These are phyloP conservation scores for Wiebesia pumilae DNA, from an alignment of 1,140 invertebrate genomes.

Conservation along the genomic window DNA sequence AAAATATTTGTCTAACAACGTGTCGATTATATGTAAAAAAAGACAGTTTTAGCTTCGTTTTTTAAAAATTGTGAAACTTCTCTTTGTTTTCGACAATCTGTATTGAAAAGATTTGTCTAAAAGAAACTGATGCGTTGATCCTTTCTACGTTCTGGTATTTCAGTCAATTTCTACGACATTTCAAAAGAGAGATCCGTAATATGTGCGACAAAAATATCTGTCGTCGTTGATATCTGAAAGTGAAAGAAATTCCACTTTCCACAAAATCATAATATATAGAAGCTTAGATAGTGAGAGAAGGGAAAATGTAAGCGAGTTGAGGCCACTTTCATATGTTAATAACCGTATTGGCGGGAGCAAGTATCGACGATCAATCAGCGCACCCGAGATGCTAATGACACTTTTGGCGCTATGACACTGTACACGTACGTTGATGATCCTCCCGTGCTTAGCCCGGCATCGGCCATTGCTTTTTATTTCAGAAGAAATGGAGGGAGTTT, in stretches of 20 bases:
- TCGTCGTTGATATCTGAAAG: background rate
- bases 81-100: background rate
- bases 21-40: too few relatives aligned
- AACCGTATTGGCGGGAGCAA: conserved; percentile 23
- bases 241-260: conserved; percentile 9
- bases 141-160: background rate
- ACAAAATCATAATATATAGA: conserved; percentile 41
- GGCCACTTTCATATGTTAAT: conserved; percentile 35
- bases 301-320: conserved; percentile 3
- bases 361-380: conserved; percentile 46
- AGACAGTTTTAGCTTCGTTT: too few relatives aligned
- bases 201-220: conserved; percentile 28
- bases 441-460: too few relatives aligned
- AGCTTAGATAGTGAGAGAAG: background rate
- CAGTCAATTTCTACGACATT: background rate
- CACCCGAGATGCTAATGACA: conserved; percentile 46
- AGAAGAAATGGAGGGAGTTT: background rate
- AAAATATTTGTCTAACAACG: too few relatives aligned
- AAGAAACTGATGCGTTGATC: background rate
- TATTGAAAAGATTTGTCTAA: background rate
- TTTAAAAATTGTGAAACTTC: background rate
- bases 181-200: conserved; percentile 2
- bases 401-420: conserved; percentile 25
- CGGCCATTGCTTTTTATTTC: conserved; percentile 20
- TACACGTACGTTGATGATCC: background rate